Percentiles rank a stretch among this genome's conserved stretches.
Evolutionary conservation across 2,113 vertebrate species (phyloP).

Genomic region (Lutjanus erythropterus): DNA sequence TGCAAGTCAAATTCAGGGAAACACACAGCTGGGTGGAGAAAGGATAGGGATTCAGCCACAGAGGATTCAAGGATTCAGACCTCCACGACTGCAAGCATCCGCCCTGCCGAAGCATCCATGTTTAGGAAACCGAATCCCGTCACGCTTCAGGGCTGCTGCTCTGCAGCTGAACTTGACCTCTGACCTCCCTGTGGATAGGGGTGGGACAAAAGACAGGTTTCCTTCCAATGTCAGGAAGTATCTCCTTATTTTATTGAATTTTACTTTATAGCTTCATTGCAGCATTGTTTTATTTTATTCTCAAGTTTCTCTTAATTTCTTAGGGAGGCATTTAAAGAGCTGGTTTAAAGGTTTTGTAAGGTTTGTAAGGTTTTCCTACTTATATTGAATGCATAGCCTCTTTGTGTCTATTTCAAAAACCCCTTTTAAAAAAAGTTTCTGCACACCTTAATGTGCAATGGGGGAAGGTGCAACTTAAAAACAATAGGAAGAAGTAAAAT

Average conservation of each 20-base stretch:
- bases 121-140: conserved; percentile 9
- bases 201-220: conserved; percentile 5
- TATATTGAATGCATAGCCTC: neutral
- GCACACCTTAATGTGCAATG: too few relatives aligned
- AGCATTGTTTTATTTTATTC: neutral
- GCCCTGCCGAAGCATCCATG: neutral
- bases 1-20: neutral
- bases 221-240: neutral
- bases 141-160: conserved; percentile 1
- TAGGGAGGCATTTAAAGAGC: neutral
- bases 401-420: neutral
- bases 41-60: neutral
- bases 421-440: too few relatives aligned
- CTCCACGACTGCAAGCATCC: neutral
- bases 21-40: neutral
- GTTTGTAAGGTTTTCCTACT: too few relatives aligned
- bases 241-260: neutral
- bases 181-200: neutral
- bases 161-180: conserved; percentile 16
- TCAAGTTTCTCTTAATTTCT: neutral
- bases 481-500: too few relatives aligned
- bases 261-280: neutral
- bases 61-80: conserved; percentile 8
- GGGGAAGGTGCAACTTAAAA: too few relatives aligned
- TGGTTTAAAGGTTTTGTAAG: too few relatives aligned